phyloP scores from a whole-genome alignment of 2,888 invertebrate species.

The Antheraea assamensis region DNA sequence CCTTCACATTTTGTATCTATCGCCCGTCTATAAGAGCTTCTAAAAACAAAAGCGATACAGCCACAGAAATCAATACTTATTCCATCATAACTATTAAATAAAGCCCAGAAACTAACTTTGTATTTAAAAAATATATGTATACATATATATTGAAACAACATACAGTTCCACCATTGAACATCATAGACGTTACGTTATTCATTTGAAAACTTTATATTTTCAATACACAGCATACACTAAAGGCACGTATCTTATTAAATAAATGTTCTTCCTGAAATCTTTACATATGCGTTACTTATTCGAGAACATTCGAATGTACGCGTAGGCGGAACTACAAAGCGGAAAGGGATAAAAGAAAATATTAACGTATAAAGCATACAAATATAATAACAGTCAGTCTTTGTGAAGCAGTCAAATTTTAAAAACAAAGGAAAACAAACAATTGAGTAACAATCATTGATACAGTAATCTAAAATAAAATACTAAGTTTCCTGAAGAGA shows the following conservation, averaged over 20 bases:
- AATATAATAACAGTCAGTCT: conserved; percentile 36
- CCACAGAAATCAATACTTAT: neutral
- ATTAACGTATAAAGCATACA: conserved; percentile 38
- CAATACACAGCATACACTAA: neutral
- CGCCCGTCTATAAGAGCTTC: neutral
- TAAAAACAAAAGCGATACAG: neutral
- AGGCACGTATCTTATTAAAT: neutral
- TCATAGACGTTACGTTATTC: neutral
- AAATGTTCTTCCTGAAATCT: neutral
- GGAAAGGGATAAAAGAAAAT: conserved; percentile 37
- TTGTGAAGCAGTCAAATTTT: conserved; percentile 36
- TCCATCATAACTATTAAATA: neutral
- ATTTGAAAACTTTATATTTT: neutral
- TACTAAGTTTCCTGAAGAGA: neutral
- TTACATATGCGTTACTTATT: conserved; percentile 19
- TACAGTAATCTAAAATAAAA: neutral
- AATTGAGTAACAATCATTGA: conserved; percentile 28
- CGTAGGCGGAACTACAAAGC: conserved; percentile 36
- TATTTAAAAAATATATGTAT: neutral
- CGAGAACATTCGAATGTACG: conserved; percentile 31
- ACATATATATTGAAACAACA: neutral
- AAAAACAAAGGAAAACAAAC: conserved; percentile 38
- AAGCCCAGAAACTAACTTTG: neutral
- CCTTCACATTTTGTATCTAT: neutral
- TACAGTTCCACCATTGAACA: neutral